A percentile compares a stretch with the other conserved stretches of the same genome.
phyloP scores from a whole-genome alignment of 2,888 invertebrate genomes.

The Oxyteleia sp. region DNA sequence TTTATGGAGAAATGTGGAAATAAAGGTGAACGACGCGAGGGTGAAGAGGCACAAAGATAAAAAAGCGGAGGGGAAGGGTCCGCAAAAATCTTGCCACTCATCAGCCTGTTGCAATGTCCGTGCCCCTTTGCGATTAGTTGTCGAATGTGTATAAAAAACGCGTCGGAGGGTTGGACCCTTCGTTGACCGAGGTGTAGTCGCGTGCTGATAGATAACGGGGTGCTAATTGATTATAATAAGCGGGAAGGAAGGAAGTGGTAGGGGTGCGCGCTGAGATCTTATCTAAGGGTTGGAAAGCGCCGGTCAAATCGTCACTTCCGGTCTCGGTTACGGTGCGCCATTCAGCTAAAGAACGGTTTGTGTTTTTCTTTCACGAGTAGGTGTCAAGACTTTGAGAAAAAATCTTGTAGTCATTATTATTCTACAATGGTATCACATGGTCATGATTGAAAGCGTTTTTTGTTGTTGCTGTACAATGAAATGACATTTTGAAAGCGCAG shows the following conservation, averaged over 20 bases:
- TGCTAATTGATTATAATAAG: conserved; percentile 87
- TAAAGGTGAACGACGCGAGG: no score
- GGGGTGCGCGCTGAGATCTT: conserved; percentile 66
- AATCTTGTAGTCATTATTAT: no score
- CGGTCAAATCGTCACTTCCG: conserved; percentile 76
- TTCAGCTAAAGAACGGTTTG: no score
- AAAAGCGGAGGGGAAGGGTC: conserved; percentile 69
- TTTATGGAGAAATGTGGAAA: conserved; percentile 61
- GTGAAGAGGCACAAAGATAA: no score
- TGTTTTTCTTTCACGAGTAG: no score
- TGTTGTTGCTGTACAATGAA: no score
- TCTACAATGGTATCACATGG: no score
- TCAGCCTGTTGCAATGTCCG: conserved; percentile 86
- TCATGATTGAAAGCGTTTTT: no score
- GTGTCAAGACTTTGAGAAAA: no score
- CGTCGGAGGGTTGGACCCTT: conserved; percentile 82
- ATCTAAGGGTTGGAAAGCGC: conserved; percentile 73
- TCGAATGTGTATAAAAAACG: conserved; percentile 81
- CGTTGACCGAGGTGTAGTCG: conserved; percentile 76
- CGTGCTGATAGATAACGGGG: conserved; percentile 84
- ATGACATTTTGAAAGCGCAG: no score
- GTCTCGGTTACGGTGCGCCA: conserved; percentile 26
- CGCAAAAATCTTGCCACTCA: conserved; percentile 83
- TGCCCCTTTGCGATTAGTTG: conserved; percentile 76
- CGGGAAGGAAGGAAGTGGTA: conserved; percentile 76